These are phyloP conservation scores for Alligator sinensis DNA, from an alignment of 2,113 vertebrate genomes.

Conservation along the genomic window DNA sequence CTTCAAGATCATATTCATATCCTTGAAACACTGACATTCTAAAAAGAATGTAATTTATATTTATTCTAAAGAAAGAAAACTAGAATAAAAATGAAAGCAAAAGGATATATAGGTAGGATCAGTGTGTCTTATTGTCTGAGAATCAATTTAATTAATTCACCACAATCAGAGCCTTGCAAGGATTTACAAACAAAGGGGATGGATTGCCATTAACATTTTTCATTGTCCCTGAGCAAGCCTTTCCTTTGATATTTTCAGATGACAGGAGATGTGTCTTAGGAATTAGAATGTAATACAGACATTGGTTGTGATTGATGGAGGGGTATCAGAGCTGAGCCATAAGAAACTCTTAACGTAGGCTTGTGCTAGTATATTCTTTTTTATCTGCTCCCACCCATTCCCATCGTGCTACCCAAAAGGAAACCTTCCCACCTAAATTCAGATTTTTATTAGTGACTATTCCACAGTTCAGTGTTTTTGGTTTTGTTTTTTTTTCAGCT, in stretches of 20 bases:
- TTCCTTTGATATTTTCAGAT: constrained; percentile 74
- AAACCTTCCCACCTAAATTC: constrained; percentile 55
- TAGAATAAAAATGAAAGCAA: background rate
- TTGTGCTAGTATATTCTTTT: constrained; percentile 61
- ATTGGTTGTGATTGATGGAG: constrained; percentile 78
- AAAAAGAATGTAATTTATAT: background rate
- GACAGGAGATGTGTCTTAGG: constrained; percentile 76
- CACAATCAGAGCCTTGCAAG: constrained; percentile 2
- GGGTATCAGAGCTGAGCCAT: constrained; percentile 33
- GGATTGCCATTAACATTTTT: constrained; percentile 43
- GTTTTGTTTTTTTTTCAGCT: constrained; percentile 48
- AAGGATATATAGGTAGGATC: background rate
- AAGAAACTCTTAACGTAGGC: constrained; percentile 70
- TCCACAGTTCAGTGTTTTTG: constrained; percentile 55
- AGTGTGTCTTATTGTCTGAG: background rate
- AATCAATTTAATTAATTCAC: constrained; percentile 49
- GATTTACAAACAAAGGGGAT: constrained; percentile 58
- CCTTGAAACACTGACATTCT: background rate
- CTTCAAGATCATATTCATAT: constrained; percentile 44
- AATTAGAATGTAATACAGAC: constrained; percentile 79
- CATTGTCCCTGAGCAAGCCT: constrained; percentile 50
- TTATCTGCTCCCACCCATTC: constrained; percentile 4
- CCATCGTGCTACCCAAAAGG: constrained; percentile 57
- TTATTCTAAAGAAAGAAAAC: background rate
- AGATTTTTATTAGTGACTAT: constrained; percentile 80